Base-by-base conservation (phyloP, 92 coral and sea anemone genomes). In the Parazoanthus swiftii region DNA sequence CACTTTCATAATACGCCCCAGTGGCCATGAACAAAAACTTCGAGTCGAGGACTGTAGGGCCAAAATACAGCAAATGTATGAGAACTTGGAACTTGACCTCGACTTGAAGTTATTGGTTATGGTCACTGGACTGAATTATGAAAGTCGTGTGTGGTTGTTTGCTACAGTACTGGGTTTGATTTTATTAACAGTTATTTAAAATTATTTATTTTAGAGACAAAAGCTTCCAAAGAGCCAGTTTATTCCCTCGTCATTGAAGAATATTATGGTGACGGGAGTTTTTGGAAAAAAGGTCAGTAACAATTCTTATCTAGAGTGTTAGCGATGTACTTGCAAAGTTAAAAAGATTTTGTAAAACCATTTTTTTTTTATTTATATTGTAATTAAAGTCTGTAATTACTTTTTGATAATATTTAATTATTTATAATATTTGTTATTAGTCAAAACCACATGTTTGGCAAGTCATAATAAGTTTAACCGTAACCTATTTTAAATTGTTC, bases 201-300 rank as follows among this genome's bases (percentile, higher is more conserved):
- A 29, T 29, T 58, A 35, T 56, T 36, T 29, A 29, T 36, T 90
- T 14, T 88, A 96, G 99, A 94, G 99, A 76, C 99, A 93, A 90
- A 96, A 96, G 85, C 95, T 96, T 18, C 94, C 98, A 39, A 93
- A 90, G 85, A 95, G 93, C 81, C 97, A 92, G 75, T 96, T 96
- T 91, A 89, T 95, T 46, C 99, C 99, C 51, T 91, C 99, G 10
- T 89, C 95, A 1, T 71, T 96, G 39, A 95, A 93, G 68, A 96
- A 96, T 74, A 94, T 96, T 39, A 77, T 85, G 46, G 93, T 96
- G 7, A 96, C 98, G 58, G 99, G 99, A 25, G 92, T 92, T 3
- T 94, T 95, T 95, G 99, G 99, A 74, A 86, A 89, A 86, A 95
- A 94, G 95, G 99, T 96, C 72, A 86, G 90, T 50, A 23, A 80